phyloP scores from a whole-genome alignment of 2,797 vertebrate genomes.

The Microctenopoma lineatum region DNA sequence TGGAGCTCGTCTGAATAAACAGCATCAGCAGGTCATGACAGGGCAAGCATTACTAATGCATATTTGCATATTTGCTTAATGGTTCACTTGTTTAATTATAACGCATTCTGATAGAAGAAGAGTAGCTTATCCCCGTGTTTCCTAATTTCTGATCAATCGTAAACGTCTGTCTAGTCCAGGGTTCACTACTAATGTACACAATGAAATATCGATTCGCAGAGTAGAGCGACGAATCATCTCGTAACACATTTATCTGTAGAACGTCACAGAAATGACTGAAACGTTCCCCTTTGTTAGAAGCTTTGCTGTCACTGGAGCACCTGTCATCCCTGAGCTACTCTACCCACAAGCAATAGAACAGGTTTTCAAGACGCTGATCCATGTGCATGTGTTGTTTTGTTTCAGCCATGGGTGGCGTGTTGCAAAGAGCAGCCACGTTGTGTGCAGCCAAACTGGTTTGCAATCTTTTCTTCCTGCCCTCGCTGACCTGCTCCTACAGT shows the following conservation, averaged over 20 bases:
- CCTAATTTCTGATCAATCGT: conserved; percentile 2
- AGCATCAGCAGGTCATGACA: conserved; percentile 6
- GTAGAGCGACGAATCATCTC: background rate
- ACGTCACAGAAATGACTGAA: background rate
- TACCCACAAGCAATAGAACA: conserved; percentile 33
- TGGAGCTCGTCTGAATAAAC: conserved; percentile 10
- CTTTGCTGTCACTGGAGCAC: conserved; percentile 22
- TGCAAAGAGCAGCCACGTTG: conserved; percentile 70
- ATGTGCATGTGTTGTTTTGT: conserved; percentile 23
- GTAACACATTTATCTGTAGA: background rate
- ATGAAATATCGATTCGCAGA: conserved; percentile 48
- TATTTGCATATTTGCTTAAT: background rate
- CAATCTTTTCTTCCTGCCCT: conserved; percentile 75
- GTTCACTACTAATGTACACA: conserved; percentile 64
- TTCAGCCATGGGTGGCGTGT: conserved; percentile 79
- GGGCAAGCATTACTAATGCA: background rate
- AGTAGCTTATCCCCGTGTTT: background rate
- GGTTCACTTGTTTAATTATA: background rate
- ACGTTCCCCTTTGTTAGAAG: background rate
- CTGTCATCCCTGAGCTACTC: conserved; percentile 49
- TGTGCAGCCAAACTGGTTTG: conserved; percentile 76
- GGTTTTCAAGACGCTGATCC: conserved; percentile 8
- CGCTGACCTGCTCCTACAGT: conserved; percentile 55
- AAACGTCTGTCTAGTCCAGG: conserved; percentile 46
- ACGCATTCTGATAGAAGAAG: background rate